Evolutionary conservation across 2,113 vertebrate genomes (phyloP), one percentile per base, ranked within the genome.

Genomic region (Perognathus longimembris): DNA sequence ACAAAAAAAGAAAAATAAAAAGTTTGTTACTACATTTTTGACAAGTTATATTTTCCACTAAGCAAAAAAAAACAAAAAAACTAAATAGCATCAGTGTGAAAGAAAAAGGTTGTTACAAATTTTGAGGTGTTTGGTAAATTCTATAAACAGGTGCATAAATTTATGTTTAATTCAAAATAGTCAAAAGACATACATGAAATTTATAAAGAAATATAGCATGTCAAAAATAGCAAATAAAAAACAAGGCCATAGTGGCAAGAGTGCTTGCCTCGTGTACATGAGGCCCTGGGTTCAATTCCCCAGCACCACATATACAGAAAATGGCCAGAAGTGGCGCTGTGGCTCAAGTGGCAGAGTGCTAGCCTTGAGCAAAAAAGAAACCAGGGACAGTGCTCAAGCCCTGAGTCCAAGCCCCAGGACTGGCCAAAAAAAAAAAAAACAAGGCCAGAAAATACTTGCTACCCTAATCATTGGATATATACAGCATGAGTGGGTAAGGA

Each of bases 391-490:
- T n/a, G n/a, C n/a, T n/a, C n/a, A n/a, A n/a, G n/a, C n/a, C n/a
- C n/a, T n/a, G n/a, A n/a, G n/a, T n/a, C n/a, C n/a, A n/a, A n/a
- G n/a, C n/a, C n/a, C n/a, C n/a, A n/a, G n/a, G n/a, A n/a, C n/a
- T n/a, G n/a, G n/a, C n/a, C n/a, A n/a, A n/a, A n/a, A n/a, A n/a
- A n/a, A n/a, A n/a, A n/a, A n/a, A n/a, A n/a, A n/a, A n/a, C n/a
- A n/a, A 96, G 88, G 93, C 59, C 61, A 96, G 76, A 45, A 92
- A 95, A 93, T 84, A 95, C 96, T 85, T 59, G 91, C 82, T 82
- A 59, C 54, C 97, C 69, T 98, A 99, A 98, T 98, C 98, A 34
- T 96, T 98, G 90, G 99, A 98, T 97, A 99, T 97, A 96, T 98
- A 98, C 50, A 54, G 50, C 15, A 54, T 54, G 50, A 61, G 90